These are phyloP conservation scores for Sinella curviseta DNA, from an alignment of 1,140 invertebrate species.

Conservation along the genomic window DNA sequence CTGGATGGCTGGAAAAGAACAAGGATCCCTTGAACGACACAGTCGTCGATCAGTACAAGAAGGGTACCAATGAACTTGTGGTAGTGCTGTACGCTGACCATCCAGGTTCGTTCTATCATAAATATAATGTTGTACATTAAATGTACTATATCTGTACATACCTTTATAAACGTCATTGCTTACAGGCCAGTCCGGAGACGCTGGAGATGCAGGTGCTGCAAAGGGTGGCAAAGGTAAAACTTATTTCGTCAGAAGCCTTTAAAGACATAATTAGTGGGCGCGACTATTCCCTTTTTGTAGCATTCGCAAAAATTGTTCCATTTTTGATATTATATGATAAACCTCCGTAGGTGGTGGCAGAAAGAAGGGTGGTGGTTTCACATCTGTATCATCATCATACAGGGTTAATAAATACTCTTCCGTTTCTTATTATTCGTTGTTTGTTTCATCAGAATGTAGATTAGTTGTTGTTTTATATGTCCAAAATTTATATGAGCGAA, in stretches of 20 bases:
- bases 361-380: slow-evolving; percentile 94
- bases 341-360: slow-evolving; percentile 24
- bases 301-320: background rate
- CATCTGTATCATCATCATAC: slow-evolving; percentile 91
- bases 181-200: slow-evolving; percentile 21
- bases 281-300: background rate
- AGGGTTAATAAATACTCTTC: slow-evolving; percentile 62
- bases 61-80: slow-evolving; percentile 5
- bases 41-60: background rate
- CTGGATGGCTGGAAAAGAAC: slow-evolving; percentile 40
- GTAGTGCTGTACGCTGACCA: slow-evolving; percentile 39
- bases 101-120: no score
- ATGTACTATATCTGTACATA: no score
- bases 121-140: background rate
- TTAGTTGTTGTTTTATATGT: background rate
- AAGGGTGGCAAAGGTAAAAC: slow-evolving; percentile 18
- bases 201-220: slow-evolving; percentile 38
- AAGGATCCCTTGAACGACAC: slow-evolving; percentile 35
- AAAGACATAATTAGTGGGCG: background rate
- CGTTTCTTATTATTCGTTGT: background rate
- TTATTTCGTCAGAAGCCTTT: background rate
- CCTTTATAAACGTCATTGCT: no score
- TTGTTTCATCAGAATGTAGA: background rate
- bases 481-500: background rate
- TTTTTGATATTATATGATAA: background rate